Evolutionary conservation across 1,140 invertebrate species (phyloP).

Genomic region (Lucilia cuprina): DNA sequence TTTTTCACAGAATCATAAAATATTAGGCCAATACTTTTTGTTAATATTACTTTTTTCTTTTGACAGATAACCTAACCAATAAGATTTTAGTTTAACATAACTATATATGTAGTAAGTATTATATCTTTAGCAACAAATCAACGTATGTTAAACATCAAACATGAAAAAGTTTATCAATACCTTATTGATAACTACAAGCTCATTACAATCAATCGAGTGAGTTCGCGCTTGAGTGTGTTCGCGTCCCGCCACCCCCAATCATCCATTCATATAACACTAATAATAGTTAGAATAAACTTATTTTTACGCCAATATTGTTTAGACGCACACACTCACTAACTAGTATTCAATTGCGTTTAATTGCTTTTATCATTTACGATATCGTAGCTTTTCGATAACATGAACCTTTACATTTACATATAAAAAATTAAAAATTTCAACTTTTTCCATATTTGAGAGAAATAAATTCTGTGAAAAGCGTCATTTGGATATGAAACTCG

Average conservation of each 20-base stretch:
- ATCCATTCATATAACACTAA: too few species aligned
- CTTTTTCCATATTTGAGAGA: constrained; percentile 26
- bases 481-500: constrained; percentile 35
- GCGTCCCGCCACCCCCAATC: too few species aligned
- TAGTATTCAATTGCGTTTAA: not conserved
- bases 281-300: too few species aligned
- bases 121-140: too few species aligned
- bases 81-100: not conserved
- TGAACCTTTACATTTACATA: not conserved
- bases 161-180: too few species aligned
- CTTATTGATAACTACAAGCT: too few species aligned
- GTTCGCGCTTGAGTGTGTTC: too few species aligned
- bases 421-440: not conserved
- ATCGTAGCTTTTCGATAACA: constrained; percentile 24
- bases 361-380: constrained; percentile 34
- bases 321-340: not conserved
- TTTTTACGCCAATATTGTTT: not conserved
- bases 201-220: too few species aligned
- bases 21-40: not conserved
- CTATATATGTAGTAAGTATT: too few species aligned
- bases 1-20: not conserved
- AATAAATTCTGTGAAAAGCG: not conserved
- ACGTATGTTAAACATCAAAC: too few species aligned
- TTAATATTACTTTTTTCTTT: not conserved
- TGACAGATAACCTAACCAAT: not conserved